These are phyloP conservation scores for Eulithis prunata DNA, from an alignment of 2,888 invertebrate genomes.

Conservation along the genomic window DNA sequence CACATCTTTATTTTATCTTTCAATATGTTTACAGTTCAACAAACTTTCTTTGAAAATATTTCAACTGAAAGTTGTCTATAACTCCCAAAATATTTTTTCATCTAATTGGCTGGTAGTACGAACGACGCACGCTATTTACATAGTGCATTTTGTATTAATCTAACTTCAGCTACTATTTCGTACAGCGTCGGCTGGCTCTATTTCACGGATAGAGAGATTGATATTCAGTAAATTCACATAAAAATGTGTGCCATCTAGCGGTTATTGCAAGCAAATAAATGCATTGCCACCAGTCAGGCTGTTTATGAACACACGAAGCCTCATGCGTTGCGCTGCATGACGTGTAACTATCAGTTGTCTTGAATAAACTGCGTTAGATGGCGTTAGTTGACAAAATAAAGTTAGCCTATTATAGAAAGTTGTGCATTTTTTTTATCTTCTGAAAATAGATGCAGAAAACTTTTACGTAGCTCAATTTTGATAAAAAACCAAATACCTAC, in stretches of 20 bases:
- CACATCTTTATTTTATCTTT: conserved; percentile 76
- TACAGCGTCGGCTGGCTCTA: not conserved
- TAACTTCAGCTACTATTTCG: no score
- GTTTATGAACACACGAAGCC: conserved; percentile 17
- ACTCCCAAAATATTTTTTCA: not conserved
- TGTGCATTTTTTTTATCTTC: not conserved
- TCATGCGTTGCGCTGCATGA: not conserved
- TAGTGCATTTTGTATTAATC: no score
- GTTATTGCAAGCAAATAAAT: conserved; percentile 26
- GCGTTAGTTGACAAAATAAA: conserved; percentile 41
- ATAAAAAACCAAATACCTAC: no score
- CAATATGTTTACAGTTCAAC: conserved; percentile 74
- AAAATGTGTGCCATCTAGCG: conserved; percentile 50
- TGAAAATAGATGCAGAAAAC: not conserved
- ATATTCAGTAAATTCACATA: not conserved
- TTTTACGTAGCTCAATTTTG: no score
- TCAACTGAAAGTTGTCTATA: conserved; percentile 8
- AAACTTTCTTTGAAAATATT: conserved; percentile 55
- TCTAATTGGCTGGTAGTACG: no score
- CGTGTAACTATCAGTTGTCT: conserved; percentile 10
- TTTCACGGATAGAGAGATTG: not conserved
- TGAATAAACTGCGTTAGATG: conserved; percentile 47
- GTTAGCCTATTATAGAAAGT: not conserved
- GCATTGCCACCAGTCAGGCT: conserved; percentile 9
- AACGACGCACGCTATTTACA: no score